Evolutionary conservation across 2,113 vertebrate species (phyloP), one percentile per base, ranked within the genome.

Genomic region (Limanda limanda): DNA sequence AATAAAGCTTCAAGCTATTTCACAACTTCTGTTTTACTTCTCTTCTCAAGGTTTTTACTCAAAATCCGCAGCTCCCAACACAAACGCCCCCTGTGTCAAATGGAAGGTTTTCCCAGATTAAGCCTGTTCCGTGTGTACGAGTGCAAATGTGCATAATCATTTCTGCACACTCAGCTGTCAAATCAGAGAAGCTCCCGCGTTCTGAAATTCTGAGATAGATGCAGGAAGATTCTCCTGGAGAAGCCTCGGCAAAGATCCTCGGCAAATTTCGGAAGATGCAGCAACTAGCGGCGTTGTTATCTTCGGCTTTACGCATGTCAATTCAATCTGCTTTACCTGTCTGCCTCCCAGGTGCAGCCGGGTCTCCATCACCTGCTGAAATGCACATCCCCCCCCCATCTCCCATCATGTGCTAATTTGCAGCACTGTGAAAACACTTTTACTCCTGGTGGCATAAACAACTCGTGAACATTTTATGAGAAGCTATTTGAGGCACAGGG

Each of bases 381-480:
- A 73, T 27, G 21, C 48, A 48, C 59, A 51, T 52, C 68, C 37
- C 62, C 56, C 65, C 17, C 65, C 18, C 56, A 59, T 17, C 65
- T 17, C 11, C n/a, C 24, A 79, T 24, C 48, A 17, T 71, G 42
- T 78, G 45, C 71, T 88, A 83, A 81, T 82, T 31, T 86, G 57
- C 75, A 60, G 56, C 57, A 6, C 59, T 54, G 68, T 45, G 78
- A 82, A 82, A 76, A 79, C 72, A 60, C 79, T 68, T 62, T 64
- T 63, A 73, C 80, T 90, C 87, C 86, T 86, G 18, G 60, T 78
- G 88, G 80, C 79, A 62, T 81, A 85, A 89, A 92, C 88, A 91
- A 82, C 64, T 74, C 48, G 62, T 91, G 74, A 91, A 92, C 77
- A 78, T 89, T 91, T 91, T 76, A 92, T 88, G 84, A 89, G 86